Conservation (phyloP, 1,140 invertebrate species). For the Drosophila pallidifrons region DNA sequence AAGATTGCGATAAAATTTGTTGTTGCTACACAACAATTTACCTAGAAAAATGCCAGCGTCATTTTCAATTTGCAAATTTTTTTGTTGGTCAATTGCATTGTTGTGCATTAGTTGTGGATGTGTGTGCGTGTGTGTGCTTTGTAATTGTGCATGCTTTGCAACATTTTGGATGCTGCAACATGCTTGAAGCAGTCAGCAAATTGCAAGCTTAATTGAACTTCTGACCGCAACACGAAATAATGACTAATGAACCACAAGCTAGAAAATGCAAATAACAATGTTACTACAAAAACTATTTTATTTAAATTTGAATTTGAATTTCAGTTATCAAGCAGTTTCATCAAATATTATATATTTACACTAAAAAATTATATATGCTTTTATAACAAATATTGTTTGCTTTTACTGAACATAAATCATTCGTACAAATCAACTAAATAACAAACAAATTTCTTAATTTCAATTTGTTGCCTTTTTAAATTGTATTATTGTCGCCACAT, state of each 20-base stretch:
- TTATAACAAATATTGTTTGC: too few relatives aligned
- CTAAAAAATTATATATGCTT: too few relatives aligned
- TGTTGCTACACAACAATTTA: slow-evolving; percentile 1
- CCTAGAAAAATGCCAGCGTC: slow-evolving; percentile 10
- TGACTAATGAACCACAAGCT: slow-evolving; percentile 11
- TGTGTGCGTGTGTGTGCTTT: slow-evolving; percentile 9
- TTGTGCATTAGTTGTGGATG: slow-evolving; percentile 1
- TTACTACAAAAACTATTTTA: too few relatives aligned
- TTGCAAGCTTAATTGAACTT: slow-evolving; percentile 17
- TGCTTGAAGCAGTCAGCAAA: slow-evolving; percentile 26
- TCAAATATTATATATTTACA: too few relatives aligned
- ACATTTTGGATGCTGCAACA: slow-evolving; percentile 36
- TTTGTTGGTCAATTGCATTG: slow-evolving; percentile 18
- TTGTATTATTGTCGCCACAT: too few relatives aligned
- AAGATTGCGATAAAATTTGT: slow-evolving; percentile 6
- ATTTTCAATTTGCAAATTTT: slow-evolving; percentile 21
- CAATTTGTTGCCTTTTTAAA: not conserved
- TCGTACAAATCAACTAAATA: too few relatives aligned
- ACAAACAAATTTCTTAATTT: too few relatives aligned
- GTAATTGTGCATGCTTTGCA: slow-evolving; percentile 34
- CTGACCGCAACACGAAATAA: not conserved
- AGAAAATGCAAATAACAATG: slow-evolving; percentile 15
- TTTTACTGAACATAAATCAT: too few relatives aligned
- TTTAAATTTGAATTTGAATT: not conserved
- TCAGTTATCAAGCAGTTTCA: too few relatives aligned